phyloP scores from a whole-genome alignment of 2,113 vertebrate genomes.

The Copsychus sechellarum region DNA sequence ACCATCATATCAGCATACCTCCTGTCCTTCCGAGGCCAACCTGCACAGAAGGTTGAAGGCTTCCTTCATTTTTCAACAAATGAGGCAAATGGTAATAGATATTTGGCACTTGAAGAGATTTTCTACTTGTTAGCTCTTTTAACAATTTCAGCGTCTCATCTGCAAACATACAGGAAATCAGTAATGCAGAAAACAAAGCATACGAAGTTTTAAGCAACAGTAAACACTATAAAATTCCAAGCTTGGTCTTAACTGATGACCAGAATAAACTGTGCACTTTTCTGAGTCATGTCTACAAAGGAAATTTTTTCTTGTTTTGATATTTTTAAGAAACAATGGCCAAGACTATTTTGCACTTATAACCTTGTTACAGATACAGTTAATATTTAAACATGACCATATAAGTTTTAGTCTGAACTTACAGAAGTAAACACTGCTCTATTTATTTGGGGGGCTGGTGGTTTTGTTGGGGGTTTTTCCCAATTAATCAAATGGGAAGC shows the following conservation, averaged over 20 bases:
- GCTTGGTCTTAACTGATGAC: background rate
- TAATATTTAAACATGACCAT: background rate
- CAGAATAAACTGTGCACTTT: background rate
- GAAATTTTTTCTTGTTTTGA: background rate
- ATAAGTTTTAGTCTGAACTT: background rate
- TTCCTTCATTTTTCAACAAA: conserved; percentile 94
- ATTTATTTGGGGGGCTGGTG: background rate
- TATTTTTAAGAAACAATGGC: background rate
- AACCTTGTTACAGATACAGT: background rate
- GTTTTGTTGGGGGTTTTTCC: background rate
- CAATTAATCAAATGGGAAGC: background rate
- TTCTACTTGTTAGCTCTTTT: conserved; percentile 90
- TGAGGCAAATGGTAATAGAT: conserved; percentile 99
- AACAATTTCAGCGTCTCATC: conserved; percentile 94
- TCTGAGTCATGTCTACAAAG: background rate
- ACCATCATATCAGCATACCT: conserved; percentile 74
- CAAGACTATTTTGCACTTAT: background rate
- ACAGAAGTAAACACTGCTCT: background rate
- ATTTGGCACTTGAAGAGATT: conserved; percentile 96
- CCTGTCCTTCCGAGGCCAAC: conserved; percentile 90
- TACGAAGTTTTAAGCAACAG: background rate
- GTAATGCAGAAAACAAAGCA: background rate
- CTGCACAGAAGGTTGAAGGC: conserved; percentile 94
- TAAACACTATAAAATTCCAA: background rate
- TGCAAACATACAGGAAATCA: conserved; percentile 65